Evolutionary conservation across 2,113 vertebrate genomes (phyloP), one percentile per base, ranked within the genome.

Genomic region (Lontra canadensis): DNA sequence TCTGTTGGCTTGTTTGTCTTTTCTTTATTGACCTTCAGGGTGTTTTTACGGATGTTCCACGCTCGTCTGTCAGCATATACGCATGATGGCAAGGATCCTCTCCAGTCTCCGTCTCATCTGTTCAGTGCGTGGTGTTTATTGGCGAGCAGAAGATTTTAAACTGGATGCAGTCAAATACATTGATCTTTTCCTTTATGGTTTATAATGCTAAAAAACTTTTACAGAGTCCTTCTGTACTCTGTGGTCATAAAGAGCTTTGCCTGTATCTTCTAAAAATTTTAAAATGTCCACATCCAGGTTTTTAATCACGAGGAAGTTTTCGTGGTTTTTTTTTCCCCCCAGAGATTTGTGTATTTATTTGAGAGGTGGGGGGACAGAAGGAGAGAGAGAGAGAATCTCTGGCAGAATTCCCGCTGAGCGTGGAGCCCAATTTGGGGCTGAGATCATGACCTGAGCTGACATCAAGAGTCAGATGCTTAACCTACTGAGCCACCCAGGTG

Each of bases 171-270:
- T 85, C 63, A 91, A 69, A 82, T 73, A n/a, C 39, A 90, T 14
- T 55, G 44, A 85, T 89, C 52, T 91, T 96, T 95, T 85, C n/a
- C 44, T 86, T 85, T 88, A 87, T 18, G 29, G 25, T 42, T 84
- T 42, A 13, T 59, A 74, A 95, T 88, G 85, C 84, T 83, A 47
- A 61, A 86, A 71, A 87, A 23, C 39, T 36, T 92, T 74, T 25
- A 85, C 44, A 26, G 29, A 95, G 42, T 88, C 31, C 21, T 83
- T n/a, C 34, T 44, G 0, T 44, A 44, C 18, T 94, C 23, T 39
- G 42, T 93, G 39, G 26, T 85, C 1, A 11, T 78, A 47, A 78
- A 91, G 57, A 44, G 42, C 49, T 82, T 87, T 87, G 18, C 25
- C 79, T 89, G 4, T 79, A 73, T 85, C 89, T 86, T 69, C 36